Percentiles rank a stretch among this genome's conserved stretches.
phyloP scores from a whole-genome alignment of 2,113 vertebrate species.

The Promerops cafer region DNA sequence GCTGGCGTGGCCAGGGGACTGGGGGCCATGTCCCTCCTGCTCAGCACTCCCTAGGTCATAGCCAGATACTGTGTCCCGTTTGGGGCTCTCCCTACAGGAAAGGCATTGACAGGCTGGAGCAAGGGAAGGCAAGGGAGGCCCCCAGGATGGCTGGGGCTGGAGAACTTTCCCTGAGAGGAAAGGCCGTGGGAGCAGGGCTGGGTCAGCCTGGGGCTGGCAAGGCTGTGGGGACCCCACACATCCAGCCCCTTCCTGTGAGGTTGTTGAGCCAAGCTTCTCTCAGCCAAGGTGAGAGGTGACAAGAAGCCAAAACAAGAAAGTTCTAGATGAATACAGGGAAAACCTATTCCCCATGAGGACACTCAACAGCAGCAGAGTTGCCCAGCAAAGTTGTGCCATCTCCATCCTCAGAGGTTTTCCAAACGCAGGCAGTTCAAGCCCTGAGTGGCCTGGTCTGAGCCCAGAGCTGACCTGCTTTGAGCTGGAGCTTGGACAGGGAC shows the following conservation, averaged over 20 bases:
- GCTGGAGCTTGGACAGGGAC: not conserved
- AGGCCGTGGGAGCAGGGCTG: not conserved
- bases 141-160: not conserved
- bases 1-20: not conserved
- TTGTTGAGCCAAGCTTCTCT: not conserved
- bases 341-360: not conserved
- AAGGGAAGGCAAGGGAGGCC: not conserved
- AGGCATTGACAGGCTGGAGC: not conserved
- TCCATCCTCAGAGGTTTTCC: not conserved
- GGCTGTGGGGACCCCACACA: not conserved
- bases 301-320: not conserved
- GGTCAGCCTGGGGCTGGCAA: not conserved
- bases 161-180: not conserved
- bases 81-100: not conserved
- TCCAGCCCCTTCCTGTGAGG: not conserved
- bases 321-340: not conserved
- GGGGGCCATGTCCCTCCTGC: not conserved
- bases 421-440: not conserved
- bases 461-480: not conserved
- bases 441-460: not conserved
- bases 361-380: not conserved
- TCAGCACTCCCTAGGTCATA: not conserved
- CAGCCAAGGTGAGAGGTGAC: not conserved
- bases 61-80: accelerated
- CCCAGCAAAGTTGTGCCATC: not conserved